Evolutionary conservation across 2,797 vertebrate genomes (phyloP).

Genomic region (Anabas testudineus): DNA sequence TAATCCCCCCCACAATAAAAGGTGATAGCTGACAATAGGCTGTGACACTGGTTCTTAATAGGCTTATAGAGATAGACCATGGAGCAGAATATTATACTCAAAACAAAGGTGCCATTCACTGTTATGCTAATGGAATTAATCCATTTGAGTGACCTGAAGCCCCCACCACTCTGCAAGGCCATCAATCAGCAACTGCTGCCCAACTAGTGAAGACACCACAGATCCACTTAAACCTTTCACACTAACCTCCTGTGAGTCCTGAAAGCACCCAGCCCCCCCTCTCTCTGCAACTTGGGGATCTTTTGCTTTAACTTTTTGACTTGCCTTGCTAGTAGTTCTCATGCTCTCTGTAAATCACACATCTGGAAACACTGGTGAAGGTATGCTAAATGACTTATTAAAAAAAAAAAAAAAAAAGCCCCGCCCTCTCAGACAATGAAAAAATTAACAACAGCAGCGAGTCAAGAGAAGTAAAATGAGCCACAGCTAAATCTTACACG

Average conservation of each 20-base stretch:
- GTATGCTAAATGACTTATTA: constrained; percentile 75
- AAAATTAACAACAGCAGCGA: constrained; percentile 38
- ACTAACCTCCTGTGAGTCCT: constrained; percentile 41
- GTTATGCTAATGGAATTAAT: constrained; percentile 79
- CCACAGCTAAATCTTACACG: constrained; percentile 25
- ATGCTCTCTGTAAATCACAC: constrained; percentile 61
- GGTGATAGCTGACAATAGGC: constrained; percentile 69
- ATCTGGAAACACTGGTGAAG: constrained; percentile 79
- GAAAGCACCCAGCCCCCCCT: constrained; percentile 31
- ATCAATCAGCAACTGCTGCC: constrained; percentile 71
- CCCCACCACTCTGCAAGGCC: constrained; percentile 54
- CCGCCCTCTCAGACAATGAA: constrained; percentile 49
- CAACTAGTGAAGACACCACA: constrained; percentile 60
- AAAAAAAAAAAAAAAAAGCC: constrained; percentile 54
- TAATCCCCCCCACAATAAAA: constrained; percentile 72
- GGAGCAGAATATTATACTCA: constrained; percentile 59
- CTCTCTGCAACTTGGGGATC: constrained; percentile 26
- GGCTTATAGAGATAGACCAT: constrained; percentile 69
- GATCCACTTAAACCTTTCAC: constrained; percentile 67
- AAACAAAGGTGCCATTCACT: constrained; percentile 71
- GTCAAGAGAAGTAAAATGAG: constrained; percentile 20
- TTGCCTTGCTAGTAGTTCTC: constrained; percentile 43
- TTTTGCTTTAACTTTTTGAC: constrained; percentile 49
- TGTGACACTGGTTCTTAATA: constrained; percentile 63
- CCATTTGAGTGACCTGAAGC: constrained; percentile 48